These are phyloP conservation scores for Aptenodytes forsteri DNA, from an alignment of 2,113 vertebrate genomes.

Conservation along the genomic window DNA sequence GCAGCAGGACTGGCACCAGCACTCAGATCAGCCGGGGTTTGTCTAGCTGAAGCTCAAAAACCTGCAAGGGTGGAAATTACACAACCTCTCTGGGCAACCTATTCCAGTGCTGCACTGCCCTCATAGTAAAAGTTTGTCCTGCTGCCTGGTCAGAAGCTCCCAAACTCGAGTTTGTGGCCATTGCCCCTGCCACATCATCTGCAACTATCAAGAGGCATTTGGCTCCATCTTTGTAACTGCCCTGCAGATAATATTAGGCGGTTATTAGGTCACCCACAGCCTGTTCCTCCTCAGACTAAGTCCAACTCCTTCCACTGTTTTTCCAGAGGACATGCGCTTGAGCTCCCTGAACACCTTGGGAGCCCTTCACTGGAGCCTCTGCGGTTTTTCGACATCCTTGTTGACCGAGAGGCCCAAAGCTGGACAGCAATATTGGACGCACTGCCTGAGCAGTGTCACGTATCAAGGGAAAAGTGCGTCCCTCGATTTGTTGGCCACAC, in stretches of 20 bases:
- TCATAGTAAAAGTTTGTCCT: background rate
- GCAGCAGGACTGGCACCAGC: background rate
- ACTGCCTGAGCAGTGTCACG: background rate
- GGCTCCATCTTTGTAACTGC: background rate
- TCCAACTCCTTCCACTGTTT: background rate
- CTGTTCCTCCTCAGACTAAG: background rate
- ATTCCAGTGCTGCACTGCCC: background rate
- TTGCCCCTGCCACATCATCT: background rate
- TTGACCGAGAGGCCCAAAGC: background rate
- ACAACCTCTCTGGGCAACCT: background rate
- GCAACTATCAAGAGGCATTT: background rate
- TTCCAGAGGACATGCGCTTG: background rate
- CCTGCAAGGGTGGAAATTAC: background rate
- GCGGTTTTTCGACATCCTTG: background rate
- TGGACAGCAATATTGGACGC: background rate
- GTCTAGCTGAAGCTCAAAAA: background rate
- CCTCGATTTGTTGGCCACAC: background rate
- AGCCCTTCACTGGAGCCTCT: background rate
- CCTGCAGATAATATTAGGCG: background rate
- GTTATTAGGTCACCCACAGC: background rate
- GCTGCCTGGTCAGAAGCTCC: background rate
- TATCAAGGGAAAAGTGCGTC: rapidly evolving
- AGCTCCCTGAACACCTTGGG: background rate
- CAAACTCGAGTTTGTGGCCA: no score
- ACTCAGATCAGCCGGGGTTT: background rate